These are phyloP conservation scores for Cynopterus sphinx DNA, from an alignment of 2,797 vertebrate species.

Conservation along the genomic window DNA sequence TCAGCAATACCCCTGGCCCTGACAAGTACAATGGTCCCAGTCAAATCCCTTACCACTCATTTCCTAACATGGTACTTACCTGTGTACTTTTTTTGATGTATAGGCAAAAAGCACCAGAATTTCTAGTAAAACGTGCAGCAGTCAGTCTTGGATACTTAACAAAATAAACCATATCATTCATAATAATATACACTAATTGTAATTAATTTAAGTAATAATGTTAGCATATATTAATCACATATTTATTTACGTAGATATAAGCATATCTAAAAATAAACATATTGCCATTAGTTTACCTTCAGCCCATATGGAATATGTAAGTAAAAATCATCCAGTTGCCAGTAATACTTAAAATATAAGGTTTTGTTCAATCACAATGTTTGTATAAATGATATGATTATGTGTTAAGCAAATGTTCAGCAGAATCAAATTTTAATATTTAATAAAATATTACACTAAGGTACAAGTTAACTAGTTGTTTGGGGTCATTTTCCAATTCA, in stretches of 20 bases:
- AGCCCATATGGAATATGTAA: background rate
- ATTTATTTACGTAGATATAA: slow-evolving; percentile 43
- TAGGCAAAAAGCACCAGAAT: background rate
- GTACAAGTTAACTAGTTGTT: background rate
- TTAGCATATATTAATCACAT: slow-evolving; percentile 11
- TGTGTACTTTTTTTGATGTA: background rate
- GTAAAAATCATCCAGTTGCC: slow-evolving; percentile 46
- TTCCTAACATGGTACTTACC: background rate
- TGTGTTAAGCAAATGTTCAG: background rate
- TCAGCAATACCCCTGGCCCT: no score
- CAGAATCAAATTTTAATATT: background rate
- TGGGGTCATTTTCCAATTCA: slow-evolving; percentile 1
- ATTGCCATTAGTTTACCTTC: background rate
- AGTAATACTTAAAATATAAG: slow-evolving; percentile 13
- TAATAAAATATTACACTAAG: background rate
- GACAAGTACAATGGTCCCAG: background rate
- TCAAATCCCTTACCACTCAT: background rate
- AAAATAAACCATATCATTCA: background rate
- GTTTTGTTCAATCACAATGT: background rate
- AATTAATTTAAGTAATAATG: background rate
- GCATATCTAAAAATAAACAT: background rate
- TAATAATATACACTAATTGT: background rate
- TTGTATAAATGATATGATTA: slow-evolving; percentile 22
- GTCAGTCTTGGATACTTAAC: slow-evolving; percentile 30
- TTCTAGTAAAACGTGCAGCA: background rate